phyloP scores from a whole-genome alignment of 2,888 invertebrate species.

The Drosophila recens region DNA sequence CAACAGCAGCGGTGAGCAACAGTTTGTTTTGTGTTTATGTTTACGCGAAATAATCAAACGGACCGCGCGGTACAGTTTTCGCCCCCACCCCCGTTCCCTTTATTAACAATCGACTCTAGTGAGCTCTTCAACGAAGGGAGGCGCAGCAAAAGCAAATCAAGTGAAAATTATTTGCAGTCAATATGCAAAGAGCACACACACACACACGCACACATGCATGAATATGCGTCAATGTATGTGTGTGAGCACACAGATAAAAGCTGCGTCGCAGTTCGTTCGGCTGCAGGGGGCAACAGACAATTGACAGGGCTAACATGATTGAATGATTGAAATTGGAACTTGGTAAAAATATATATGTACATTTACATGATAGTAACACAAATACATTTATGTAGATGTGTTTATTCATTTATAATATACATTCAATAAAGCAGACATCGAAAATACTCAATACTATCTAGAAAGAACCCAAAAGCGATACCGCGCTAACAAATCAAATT shows the following conservation, averaged over 20 bases:
- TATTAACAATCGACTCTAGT: conserved; percentile 30
- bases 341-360: conserved; percentile 14
- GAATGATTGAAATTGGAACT: conserved; percentile 43
- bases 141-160: conserved; percentile 64
- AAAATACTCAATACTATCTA: conserved; percentile 17
- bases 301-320: conserved; percentile 43
- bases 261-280: conserved; percentile 45
- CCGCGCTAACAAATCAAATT: conserved; percentile 66
- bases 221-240: conserved; percentile 8
- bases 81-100: conserved; percentile 37
- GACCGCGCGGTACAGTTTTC: conserved; percentile 73
- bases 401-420: conserved; percentile 1
- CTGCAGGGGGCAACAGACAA: conserved; percentile 24
- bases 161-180: conserved; percentile 77
- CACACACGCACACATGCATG: conserved; percentile 16
- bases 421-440: conserved; percentile 6
- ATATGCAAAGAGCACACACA: conserved; percentile 71
- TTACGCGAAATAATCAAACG: conserved; percentile 80
- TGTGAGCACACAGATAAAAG: conserved; percentile 39
- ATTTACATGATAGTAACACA: neutral
- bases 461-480: conserved; percentile 36
- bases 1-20: conserved; percentile 61
- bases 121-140: conserved; percentile 12
- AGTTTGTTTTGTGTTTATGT: conserved; percentile 78
- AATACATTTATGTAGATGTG: neutral